Conservation (phyloP, 2,888 invertebrate species). For the Monochamus alternatus region DNA sequence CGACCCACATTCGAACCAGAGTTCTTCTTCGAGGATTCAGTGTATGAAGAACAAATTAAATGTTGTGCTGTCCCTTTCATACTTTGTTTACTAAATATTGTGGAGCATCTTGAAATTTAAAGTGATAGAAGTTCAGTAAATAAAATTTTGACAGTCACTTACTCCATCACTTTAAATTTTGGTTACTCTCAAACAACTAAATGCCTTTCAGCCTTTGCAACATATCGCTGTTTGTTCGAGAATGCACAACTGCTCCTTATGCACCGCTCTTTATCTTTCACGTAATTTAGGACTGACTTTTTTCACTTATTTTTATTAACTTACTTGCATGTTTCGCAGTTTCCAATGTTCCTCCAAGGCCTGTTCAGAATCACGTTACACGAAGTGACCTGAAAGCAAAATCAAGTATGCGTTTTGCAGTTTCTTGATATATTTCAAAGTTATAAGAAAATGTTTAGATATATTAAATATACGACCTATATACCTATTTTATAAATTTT, state of each 20-base stretch:
- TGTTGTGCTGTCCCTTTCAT: slow-evolving; percentile 15
- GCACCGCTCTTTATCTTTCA: slow-evolving; percentile 28
- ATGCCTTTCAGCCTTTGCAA: slow-evolving; percentile 15
- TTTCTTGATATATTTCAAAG: slow-evolving; percentile 7
- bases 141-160: neutral
- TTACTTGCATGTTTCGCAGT: slow-evolving; percentile 60
- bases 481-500: too few species aligned
- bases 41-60: slow-evolving; percentile 70
- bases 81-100: neutral
- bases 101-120: slow-evolving; percentile 3
- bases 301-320: slow-evolving; percentile 27
- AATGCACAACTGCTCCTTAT: slow-evolving; percentile 27
- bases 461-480: too few species aligned
- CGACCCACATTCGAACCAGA: slow-evolving; percentile 73
- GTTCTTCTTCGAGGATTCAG: slow-evolving; percentile 76
- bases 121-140: neutral
- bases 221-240: slow-evolving; percentile 11
- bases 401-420: slow-evolving; percentile 67
- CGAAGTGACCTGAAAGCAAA: slow-evolving; percentile 66
- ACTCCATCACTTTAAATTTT: neutral
- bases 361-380: slow-evolving; percentile 64
- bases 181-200: neutral
- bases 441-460: neutral
- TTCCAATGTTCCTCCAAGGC: slow-evolving; percentile 63
- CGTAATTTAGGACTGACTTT: slow-evolving; percentile 9